These are phyloP conservation scores for Idaea dimidiata DNA, from an alignment of 2,888 invertebrate genomes.

Conservation along the genomic window DNA sequence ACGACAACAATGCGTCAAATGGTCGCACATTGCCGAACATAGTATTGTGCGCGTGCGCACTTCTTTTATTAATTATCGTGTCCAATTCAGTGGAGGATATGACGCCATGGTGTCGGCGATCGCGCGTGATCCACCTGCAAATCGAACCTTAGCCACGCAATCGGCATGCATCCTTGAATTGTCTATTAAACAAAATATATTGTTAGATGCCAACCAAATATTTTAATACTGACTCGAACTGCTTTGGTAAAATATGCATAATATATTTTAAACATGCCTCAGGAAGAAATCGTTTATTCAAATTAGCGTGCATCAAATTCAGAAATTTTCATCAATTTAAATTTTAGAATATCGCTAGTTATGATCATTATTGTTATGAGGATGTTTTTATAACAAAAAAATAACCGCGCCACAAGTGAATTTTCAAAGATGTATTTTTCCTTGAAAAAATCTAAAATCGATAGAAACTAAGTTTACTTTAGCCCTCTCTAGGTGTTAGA, in stretches of 20 bases:
- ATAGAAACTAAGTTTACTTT: not conserved
- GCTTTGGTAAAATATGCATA: slow-evolving; percentile 34
- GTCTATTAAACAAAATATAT: slow-evolving; percentile 51
- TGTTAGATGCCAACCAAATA: slow-evolving; percentile 43
- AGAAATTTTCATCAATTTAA: not conserved
- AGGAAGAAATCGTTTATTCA: slow-evolving; percentile 35
- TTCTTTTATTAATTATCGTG: slow-evolving; percentile 77
- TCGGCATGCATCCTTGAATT: slow-evolving; percentile 71
- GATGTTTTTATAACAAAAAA: no score
- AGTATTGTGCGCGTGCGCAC: slow-evolving; percentile 67
- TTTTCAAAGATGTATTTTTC: no score
- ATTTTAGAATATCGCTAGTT: no score
- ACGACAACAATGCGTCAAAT: slow-evolving; percentile 62
- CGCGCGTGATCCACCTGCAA: slow-evolving; percentile 73
- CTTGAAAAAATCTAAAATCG: no score
- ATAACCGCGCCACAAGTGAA: no score
- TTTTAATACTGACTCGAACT: slow-evolving; percentile 16
- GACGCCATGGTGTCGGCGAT: slow-evolving; percentile 68
- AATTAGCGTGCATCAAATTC: slow-evolving; percentile 29
- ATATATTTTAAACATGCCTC: slow-evolving; percentile 36
- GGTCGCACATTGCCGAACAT: slow-evolving; percentile 64
- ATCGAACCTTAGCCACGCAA: slow-evolving; percentile 58
- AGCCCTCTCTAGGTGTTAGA: not conserved
- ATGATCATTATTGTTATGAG: not conserved
- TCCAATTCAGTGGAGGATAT: slow-evolving; percentile 76